Evolutionary conservation across 2,888 invertebrate species (phyloP), one percentile per base, ranked within the genome.

Genomic region (Autographa pulchrina): DNA sequence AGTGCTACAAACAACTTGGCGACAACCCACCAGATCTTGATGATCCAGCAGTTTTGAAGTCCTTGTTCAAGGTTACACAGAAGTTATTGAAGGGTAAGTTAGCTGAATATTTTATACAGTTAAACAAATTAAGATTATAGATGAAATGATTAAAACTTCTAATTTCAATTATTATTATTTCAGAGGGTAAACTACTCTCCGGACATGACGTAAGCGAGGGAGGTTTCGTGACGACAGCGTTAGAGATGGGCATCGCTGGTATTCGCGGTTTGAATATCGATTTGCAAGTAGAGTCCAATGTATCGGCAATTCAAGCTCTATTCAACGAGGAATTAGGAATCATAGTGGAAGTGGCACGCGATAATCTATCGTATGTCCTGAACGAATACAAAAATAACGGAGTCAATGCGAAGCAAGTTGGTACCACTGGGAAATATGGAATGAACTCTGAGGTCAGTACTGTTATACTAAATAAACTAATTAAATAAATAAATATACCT

Each of bases 131-230:
- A 8, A 31, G 3, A 32, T 8, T 60, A 32, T 32, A 11, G 14
- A 35, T 38, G 0, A 31, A 1, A 35, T 25, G 35, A 35, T 16
- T 61, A 38, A 35, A 61, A 61, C 16, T n/a, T n/a, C n/a, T n/a
- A 16, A 38, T n/a, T n/a, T n/a, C n/a, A n/a, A 62, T 61, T 76
- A 8, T 70, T 73, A 81, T 89, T 32, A 25, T 78, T 85, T 6
- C 89, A 97, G 97, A 97, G 81, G 96, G 96, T 5, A 97, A 97
- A 88, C 92, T 98, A 13, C 89, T 97, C 48, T 96, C 99, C 7
- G 99, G 99, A 0, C 99, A 99, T 91, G 99, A 99, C 91, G 96
- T 99, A 7, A 99, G 99, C 89, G 99, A 99, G 94, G 99, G 99
- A 31, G 99, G 99, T 41, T 96, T 99, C 43, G 96, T 99, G 58